These are phyloP conservation scores for Polydrusus pterygomalis DNA, from an alignment of 2,888 invertebrate species.

Conservation along the genomic window DNA sequence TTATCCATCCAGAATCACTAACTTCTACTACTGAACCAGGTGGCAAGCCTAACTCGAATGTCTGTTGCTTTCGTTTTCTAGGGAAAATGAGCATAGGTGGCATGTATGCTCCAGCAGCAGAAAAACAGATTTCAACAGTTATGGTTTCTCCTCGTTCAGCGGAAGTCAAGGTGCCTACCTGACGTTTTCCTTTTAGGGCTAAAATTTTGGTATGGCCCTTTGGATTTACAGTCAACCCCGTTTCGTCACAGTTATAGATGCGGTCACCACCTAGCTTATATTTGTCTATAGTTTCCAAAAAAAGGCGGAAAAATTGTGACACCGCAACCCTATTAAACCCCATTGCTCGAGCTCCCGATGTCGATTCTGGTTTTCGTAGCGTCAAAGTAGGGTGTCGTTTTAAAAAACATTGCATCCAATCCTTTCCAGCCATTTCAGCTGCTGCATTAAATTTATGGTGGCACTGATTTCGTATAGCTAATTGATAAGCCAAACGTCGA, in stretches of 20 bases:
- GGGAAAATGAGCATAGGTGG: slow-evolving; percentile 46
- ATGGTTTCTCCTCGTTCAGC: slow-evolving; percentile 60
- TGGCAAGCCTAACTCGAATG: slow-evolving; percentile 57
- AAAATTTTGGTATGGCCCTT: slow-evolving; percentile 51
- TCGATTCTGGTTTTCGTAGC: slow-evolving; percentile 26
- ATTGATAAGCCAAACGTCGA: slow-evolving; percentile 9
- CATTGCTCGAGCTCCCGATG: neutral
- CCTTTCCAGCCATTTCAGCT: slow-evolving; percentile 3
- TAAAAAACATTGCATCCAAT: neutral
- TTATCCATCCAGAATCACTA: slow-evolving; percentile 25
- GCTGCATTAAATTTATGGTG: slow-evolving; percentile 6
- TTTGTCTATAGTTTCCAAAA: no score
- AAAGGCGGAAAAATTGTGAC: no score
- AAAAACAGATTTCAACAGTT: slow-evolving; percentile 47
- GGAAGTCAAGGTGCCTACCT: slow-evolving; percentile 50
- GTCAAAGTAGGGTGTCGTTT: slow-evolving; percentile 9
- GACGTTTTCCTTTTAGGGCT: slow-evolving; percentile 36
- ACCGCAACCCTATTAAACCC: no score
- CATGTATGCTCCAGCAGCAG: slow-evolving; percentile 29
- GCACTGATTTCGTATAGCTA: neutral
- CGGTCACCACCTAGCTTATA: no score
- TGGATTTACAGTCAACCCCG: slow-evolving; percentile 63
- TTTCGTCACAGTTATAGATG: slow-evolving; percentile 57
- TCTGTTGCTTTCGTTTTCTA: slow-evolving; percentile 1
- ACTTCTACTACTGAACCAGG: slow-evolving; percentile 42